Evolutionary conservation across 2,797 vertebrate genomes (phyloP).

Genomic region (Iguana delicatissima): DNA sequence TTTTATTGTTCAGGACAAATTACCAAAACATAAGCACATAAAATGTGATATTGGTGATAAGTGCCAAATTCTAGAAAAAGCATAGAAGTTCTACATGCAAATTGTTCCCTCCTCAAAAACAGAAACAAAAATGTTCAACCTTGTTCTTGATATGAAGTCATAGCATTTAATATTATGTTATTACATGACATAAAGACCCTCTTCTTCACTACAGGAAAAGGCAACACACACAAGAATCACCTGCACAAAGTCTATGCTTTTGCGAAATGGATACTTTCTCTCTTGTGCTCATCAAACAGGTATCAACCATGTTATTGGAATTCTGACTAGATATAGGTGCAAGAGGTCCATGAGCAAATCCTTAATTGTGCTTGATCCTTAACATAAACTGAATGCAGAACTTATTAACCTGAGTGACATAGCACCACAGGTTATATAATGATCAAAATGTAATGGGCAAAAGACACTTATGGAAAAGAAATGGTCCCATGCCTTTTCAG

Average conservation of each 20-base stretch:
- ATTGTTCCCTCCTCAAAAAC: not conserved
- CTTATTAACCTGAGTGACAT: not conserved
- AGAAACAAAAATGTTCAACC: no score
- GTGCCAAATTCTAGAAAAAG: not conserved
- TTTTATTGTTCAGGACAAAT: not conserved
- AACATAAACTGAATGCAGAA: not conserved
- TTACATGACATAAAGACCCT: no score
- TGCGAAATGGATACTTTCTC: not conserved
- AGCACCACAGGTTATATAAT: not conserved
- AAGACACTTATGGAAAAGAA: no score
- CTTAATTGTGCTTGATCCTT: not conserved
- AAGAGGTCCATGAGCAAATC: not conserved
- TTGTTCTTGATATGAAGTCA: no score
- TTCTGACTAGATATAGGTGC: not conserved
- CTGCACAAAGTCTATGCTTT: not conserved
- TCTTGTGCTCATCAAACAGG: not conserved
- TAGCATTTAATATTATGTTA: not conserved
- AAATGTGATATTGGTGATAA: no score
- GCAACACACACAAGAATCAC: not conserved
- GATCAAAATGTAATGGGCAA: not conserved
- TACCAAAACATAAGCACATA: no score
- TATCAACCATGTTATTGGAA: not conserved
- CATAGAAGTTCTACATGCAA: not conserved
- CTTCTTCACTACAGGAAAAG: not conserved
- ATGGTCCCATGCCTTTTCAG: not conserved